These are phyloP conservation scores for Platichthys flesus DNA, from an alignment of 2,113 vertebrate species.

Conservation along the genomic window DNA sequence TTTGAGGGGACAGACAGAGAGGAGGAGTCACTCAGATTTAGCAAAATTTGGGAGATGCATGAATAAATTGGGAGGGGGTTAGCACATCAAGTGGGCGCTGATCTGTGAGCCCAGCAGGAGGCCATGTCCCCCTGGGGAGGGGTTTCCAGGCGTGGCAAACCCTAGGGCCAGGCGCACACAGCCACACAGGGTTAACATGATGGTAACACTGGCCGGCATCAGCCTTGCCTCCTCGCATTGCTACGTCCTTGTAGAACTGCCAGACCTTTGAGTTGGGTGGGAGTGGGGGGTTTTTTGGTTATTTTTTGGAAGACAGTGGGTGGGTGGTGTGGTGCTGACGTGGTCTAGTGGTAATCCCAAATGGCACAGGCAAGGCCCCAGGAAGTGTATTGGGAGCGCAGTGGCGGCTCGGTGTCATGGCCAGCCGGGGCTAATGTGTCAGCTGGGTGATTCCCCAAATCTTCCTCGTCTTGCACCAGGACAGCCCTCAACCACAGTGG, in stretches of 20 bases:
- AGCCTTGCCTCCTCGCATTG: slow-evolving; percentile 75
- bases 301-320: slow-evolving; percentile 65
- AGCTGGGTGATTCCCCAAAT: slow-evolving; percentile 78
- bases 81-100: slow-evolving; percentile 12
- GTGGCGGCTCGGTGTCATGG: slow-evolving; percentile 65
- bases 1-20: slow-evolving; percentile 64
- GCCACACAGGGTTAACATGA: slow-evolving; percentile 65
- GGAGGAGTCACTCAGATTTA: slow-evolving; percentile 66
- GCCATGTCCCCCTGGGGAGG: slow-evolving; percentile 65
- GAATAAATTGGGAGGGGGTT: slow-evolving; percentile 44
- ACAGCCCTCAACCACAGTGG: slow-evolving; percentile 68
- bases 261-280: slow-evolving; percentile 77
- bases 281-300: slow-evolving; percentile 18
- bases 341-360: slow-evolving; percentile 74
- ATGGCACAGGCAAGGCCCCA: slow-evolving; percentile 79
- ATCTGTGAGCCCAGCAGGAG: slow-evolving; percentile 60
- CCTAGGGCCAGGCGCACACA: slow-evolving; percentile 56
- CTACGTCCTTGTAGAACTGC: slow-evolving; percentile 80
- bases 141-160: slow-evolving; percentile 59
- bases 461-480: slow-evolving; percentile 59
- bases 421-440: slow-evolving; percentile 66
- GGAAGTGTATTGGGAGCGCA: slow-evolving; percentile 70
- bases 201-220: slow-evolving; percentile 72
- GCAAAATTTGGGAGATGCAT: slow-evolving; percentile 64
- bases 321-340: slow-evolving; percentile 60